A percentile compares a stretch with the other conserved stretches of the same genome.
phyloP scores from a whole-genome alignment of 2,888 invertebrate species.

The Torymus aiolomorphi region DNA sequence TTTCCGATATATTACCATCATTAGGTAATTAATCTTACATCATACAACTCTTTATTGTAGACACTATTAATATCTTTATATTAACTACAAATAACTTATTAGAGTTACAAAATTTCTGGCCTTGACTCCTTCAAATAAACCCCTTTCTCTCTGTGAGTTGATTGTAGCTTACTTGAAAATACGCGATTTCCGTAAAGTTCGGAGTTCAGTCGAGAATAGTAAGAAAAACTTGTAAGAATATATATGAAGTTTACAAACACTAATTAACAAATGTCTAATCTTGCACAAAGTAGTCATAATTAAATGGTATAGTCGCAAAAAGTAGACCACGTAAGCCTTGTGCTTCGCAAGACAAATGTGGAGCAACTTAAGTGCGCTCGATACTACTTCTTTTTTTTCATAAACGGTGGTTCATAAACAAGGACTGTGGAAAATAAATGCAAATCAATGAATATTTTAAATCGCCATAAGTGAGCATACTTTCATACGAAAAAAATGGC shows the following conservation, averaged over 20 bases:
- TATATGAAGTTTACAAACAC: background rate
- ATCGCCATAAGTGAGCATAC: background rate
- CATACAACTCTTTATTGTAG: conserved; percentile 19
- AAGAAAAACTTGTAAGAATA: background rate
- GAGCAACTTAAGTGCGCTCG: no score
- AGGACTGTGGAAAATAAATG: conserved; percentile 5
- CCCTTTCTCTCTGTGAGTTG: background rate
- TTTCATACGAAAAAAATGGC: background rate
- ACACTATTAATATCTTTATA: conserved; percentile 23
- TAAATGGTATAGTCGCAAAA: conserved; percentile 1
- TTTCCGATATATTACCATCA: background rate
- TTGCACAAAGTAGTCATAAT: conserved; percentile 4
- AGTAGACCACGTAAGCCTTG: background rate
- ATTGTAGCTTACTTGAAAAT: conserved; percentile 9
- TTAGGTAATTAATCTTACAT: conserved; percentile 23
- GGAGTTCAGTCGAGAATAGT: conserved; percentile 2
- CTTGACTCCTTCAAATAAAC: conserved; percentile 3
- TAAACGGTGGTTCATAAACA: background rate
- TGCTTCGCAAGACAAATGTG: no score
- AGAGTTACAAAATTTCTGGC: background rate
- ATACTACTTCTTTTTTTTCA: no score
- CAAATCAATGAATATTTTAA: background rate
- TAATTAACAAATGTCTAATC: conserved; percentile 11
- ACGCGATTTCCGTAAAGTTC: background rate
- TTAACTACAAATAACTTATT: conserved; percentile 27